Evolutionary conservation across 2,113 vertebrate genomes (phyloP), one percentile per base, ranked within the genome.

Genomic region (Ailuropoda melanoleuca): DNA sequence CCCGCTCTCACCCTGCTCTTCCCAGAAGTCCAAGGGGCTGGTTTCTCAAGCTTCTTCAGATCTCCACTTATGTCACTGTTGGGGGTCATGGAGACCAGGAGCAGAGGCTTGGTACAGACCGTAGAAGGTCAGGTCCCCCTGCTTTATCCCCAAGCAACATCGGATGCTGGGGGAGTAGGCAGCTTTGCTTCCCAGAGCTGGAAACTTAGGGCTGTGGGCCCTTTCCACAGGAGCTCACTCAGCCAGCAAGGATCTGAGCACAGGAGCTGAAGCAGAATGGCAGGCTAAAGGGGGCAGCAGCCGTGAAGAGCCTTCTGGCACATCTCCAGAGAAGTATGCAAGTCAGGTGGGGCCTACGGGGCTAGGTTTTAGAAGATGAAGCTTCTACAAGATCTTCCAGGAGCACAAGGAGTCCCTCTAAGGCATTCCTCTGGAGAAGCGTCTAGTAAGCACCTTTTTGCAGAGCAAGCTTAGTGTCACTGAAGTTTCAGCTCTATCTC

Each of bases 81-180:
- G 14, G 3, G 29, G 5, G 29, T 11, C 50, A 3, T 3, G 50
- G 37, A 31, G 53, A 14, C 13, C 34, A 24, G 50, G 12, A 26
- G 12, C 31, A 48, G 46, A 55, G 46, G 39, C 6, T 17, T 29
- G 46, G 62, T 3, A 15, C 29, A 17, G 60, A 8, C 12, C 8
- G 14, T 24, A 19, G 75, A 21, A 39, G 29, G 14, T 4, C 3
- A 8, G 8, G 26, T 1, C 3, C 4, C 43, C 26, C 5, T 39
- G 12, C 34, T 29, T 43, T 60, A 23, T 24, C 17, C 37, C 37
- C 0, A 4, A 68, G 3, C 0, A 80, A 39, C 9, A 23, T 1
- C 7, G 26, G 26, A 24, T 17, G 4, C n/a, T 8, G 14, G 34
- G 53, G 26, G 29, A 39, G 24, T 2, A 6, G 34, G 23, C 78